Conservation (phyloP, 1,140 invertebrate species). For the Lepidotrigona ventralis region DNA sequence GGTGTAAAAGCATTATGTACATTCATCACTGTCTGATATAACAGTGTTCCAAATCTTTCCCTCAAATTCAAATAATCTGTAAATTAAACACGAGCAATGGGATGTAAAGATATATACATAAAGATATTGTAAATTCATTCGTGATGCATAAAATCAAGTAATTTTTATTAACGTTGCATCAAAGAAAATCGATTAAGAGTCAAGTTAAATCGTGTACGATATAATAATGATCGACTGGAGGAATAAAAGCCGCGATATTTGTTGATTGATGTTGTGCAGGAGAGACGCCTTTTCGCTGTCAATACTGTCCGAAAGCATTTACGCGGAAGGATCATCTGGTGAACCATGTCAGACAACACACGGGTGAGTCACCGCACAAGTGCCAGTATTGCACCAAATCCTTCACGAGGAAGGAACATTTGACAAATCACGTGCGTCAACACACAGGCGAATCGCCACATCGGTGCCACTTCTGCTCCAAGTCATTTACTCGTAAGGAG, state of each 20-base stretch:
- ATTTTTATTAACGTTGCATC: constrained; percentile 53
- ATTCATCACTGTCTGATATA: neutral
- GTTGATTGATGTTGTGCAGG: constrained; percentile 69
- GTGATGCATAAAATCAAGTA: neutral
- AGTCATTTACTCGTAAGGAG: constrained; percentile 92
- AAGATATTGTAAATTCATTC: neutral
- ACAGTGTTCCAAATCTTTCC: neutral
- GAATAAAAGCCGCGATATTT: constrained; percentile 43
- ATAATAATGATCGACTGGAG: constrained; percentile 57
- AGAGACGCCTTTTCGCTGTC: constrained; percentile 82
- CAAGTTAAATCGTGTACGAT: constrained; percentile 62
- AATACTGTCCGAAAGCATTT: constrained; percentile 85
- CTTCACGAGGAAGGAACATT: constrained; percentile 94
- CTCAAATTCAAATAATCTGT: neutral
- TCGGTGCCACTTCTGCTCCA: constrained; percentile 90
- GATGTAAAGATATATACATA: neutral
- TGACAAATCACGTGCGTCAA: constrained; percentile 92
- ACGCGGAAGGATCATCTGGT: constrained; percentile 85
- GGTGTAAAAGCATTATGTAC: neutral
- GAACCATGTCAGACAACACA: constrained; percentile 86
- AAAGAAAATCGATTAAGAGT: constrained; percentile 52
- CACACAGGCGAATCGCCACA: constrained; percentile 91
- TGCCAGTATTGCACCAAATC: constrained; percentile 86
- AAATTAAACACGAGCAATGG: neutral
- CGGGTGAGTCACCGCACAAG: constrained; percentile 85